Base-by-base conservation (phyloP, 2,797 vertebrate genomes). In the Cetoscarus ocellatus region DNA sequence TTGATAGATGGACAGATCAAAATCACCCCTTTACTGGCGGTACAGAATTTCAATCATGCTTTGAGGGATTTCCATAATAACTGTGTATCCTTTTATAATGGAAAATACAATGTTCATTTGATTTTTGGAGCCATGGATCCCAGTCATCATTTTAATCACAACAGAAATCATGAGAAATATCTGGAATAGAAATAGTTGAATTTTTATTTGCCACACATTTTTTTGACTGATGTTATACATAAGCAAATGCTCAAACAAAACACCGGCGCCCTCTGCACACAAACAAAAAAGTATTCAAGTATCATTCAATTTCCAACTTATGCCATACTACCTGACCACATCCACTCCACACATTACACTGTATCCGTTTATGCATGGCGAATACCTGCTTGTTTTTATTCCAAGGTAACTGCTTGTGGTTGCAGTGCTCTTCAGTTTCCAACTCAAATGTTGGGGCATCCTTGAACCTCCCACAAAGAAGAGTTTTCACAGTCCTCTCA, bases 391-490 rank as follows among this genome's bases (percentile, higher is more conserved):
- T 34, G 15, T 19, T 61, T 27, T 54, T 8, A 58, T 36, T 11
- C 9, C 12, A 19, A 45, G 39, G 40, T 42, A 7, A 54, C 17
- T 47, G 49, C 44, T 55, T 43, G 49, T 13, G 5, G 19, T 42
- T 5, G 7, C 43, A 50, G 34, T 63, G 10, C n/a, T 48, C 63
- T 62, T 39, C 5, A 59, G 51, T 34, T 34, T 18, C 17, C 10
- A 44, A 19, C 53, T 70, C 60, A 53, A 17, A 54, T 27, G 13
- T 50, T 34, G 7, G 62, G 49, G 36, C n/a, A 64, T 44, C 73
- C 54, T 77, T 70, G 60, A 76, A 77, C 60, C 68, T 39, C 56
- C 34, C 35, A 61, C 38, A 65, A 73, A 73, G 44, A 61, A 47
- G 55, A 40, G 36, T 35, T 58, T 27, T 48, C 55, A 67, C 34